phyloP scores from a whole-genome alignment of 2,888 invertebrate genomes.

The Mythimna albipuncta region DNA sequence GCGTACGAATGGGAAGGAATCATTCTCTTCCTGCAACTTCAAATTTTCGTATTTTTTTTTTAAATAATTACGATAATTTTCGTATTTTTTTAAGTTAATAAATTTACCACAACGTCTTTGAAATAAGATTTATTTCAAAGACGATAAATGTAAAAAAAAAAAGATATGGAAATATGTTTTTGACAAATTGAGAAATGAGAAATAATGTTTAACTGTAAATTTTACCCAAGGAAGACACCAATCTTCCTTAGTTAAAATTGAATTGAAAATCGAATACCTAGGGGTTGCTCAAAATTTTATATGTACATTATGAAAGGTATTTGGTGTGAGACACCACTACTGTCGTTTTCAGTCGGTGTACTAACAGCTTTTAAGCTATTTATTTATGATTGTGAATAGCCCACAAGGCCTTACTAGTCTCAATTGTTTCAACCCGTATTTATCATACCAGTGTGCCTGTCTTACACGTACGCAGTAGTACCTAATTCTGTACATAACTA shows the following conservation, averaged over 20 bases:
- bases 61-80: no score
- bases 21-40: background rate
- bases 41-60: background rate
- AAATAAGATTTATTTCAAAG: no score
- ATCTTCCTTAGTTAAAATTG: no score
- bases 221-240: no score
- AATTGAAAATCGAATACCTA: no score
- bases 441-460: slow-evolving; percentile 81
- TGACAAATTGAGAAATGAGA: no score
- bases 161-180: no score
- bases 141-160: no score
- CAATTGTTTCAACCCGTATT: slow-evolving; percentile 35
- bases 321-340: background rate
- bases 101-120: no score
- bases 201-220: no score
- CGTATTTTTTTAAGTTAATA: no score
- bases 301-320: background rate
- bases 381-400: slow-evolving; percentile 8
- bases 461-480: slow-evolving; percentile 67
- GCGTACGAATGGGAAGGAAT: background rate
- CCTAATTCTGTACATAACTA: slow-evolving; percentile 67
- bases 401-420: slow-evolving; percentile 23
- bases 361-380: background rate
- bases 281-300: background rate
- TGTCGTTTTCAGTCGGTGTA: background rate